Base-by-base conservation (phyloP, 2,113 vertebrate genomes). In the Balaeniceps rex region DNA sequence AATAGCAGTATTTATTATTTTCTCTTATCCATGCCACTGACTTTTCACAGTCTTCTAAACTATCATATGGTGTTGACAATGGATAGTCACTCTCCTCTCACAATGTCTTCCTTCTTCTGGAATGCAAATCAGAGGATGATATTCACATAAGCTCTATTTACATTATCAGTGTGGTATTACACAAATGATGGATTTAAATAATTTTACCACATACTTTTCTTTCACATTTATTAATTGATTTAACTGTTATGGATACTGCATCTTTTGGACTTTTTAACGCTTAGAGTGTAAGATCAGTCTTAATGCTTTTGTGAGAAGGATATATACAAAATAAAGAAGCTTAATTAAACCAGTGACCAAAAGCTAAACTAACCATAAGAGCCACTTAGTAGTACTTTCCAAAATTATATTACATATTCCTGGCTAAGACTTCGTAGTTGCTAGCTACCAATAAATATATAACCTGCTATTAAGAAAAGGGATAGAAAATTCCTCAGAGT, bases 401-500 rank as follows among this genome's bases (percentile, higher is more conserved):
- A 81, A 92, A 87, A 57, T 91, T 26, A 49, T 91, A 65, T 66
- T 93, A 65, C 47, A 21, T 94, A 49, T 66, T 96, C 55, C 80
- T 79, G 72, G n/a, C 60, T 78, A 88, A 72, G 61, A 10, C n/a
- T 96, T 94, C 71, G 82, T 65, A 95, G 71, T 66, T 96, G 72
- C 46, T 64, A 88, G 46, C 57, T 82, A 80, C 92, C 49, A 80
- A 77, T 96, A 76, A 95, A 52, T 4, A 2, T 82, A 83, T 77
- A 76, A 91, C 40, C 58, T 93, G 49, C 90, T 96, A 85, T 87
- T 95, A 96, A 96, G 54, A 79, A 83, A 96, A 90, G 29, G 28
- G 54, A 83, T 90, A 55, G 75, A 71, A 65, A 93, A 95, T 95
- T 96, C 93, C 96, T 96, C 21, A 64, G 93, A 90, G 95, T 84